Evolutionary conservation across 1,140 invertebrate species (phyloP).

Genomic region (Neelides sp.): DNA sequence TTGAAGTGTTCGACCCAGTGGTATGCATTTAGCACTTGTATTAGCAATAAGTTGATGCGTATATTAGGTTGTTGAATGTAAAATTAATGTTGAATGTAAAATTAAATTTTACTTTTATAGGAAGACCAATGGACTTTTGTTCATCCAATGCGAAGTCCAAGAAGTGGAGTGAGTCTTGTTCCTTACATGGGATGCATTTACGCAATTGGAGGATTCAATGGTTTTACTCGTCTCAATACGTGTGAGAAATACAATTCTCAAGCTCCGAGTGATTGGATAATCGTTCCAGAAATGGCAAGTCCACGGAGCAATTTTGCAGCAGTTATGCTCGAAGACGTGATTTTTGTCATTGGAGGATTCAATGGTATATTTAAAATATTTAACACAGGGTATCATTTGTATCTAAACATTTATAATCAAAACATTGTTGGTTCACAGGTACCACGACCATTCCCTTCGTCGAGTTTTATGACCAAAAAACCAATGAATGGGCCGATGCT

Average conservation of each 20-base stretch:
- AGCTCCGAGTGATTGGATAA: constrained; percentile 45
- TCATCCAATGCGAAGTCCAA: constrained; percentile 56
- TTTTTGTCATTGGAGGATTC: constrained; percentile 69
- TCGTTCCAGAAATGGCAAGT: constrained; percentile 65
- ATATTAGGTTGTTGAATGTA: not conserved
- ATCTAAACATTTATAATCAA: not conserved
- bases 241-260: constrained; percentile 61
- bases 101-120: not conserved
- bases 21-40: constrained; percentile 27
- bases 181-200: constrained; percentile 54
- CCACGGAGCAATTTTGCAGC: constrained; percentile 73
- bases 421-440: constrained; percentile 24
- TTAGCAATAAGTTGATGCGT: too few species aligned
- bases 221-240: constrained; percentile 47
- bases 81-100: not conserved
- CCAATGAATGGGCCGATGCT: constrained; percentile 53
- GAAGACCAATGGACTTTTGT: constrained; percentile 57
- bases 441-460: constrained; percentile 52
- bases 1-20: constrained; percentile 51
- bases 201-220: constrained; percentile 65
- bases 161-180: constrained; percentile 63
- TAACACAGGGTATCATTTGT: too few species aligned
- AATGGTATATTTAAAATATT: constrained; percentile 42
- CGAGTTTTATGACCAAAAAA: constrained; percentile 55
- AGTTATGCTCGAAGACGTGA: constrained; percentile 63